phyloP scores from a whole-genome alignment of 92 coral and sea anemone species.

The Porites lobata region DNA sequence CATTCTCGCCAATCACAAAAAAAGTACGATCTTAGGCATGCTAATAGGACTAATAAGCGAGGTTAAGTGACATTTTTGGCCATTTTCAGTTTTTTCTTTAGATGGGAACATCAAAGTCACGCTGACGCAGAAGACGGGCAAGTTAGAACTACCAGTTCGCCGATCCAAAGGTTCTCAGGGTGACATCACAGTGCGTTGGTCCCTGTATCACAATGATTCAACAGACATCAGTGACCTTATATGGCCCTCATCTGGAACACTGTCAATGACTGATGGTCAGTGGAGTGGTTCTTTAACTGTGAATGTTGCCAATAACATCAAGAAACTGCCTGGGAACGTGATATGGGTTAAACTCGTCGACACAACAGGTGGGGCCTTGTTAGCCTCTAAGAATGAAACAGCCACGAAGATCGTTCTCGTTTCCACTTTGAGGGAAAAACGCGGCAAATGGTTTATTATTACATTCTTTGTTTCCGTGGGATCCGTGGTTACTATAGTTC shows the following conservation, averaged over 20 bases:
- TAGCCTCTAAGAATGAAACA: conserved; percentile 68
- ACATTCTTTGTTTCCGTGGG: not conserved
- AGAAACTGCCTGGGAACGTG: conserved; percentile 39
- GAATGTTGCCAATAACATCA: conserved; percentile 55
- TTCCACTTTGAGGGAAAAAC: conserved; percentile 23
- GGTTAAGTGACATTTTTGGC: too few species aligned
- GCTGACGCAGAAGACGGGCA: conserved; percentile 54
- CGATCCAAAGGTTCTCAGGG: conserved; percentile 94
- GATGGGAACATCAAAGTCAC: conserved; percentile 64
- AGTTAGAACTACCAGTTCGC: conserved; percentile 77
- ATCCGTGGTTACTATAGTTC: not conserved
- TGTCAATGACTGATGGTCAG: conserved; percentile 75
- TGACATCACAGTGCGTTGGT: conserved; percentile 80
- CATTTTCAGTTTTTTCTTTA: conserved; percentile 52
- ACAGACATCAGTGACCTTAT: conserved; percentile 42
- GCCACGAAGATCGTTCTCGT: conserved; percentile 53
- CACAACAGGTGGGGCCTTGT: conserved; percentile 75
- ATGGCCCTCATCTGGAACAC: conserved; percentile 78
- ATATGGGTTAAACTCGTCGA: conserved; percentile 59
- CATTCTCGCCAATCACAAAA: too few species aligned
- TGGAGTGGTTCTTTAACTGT: conserved; percentile 80
- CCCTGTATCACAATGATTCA: conserved; percentile 67
- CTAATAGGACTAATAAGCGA: too few species aligned
- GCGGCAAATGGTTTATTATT: not conserved
- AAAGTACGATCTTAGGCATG: too few species aligned